phyloP scores from a whole-genome alignment of 2,113 vertebrate species.

The Lepidothrix coronata region DNA sequence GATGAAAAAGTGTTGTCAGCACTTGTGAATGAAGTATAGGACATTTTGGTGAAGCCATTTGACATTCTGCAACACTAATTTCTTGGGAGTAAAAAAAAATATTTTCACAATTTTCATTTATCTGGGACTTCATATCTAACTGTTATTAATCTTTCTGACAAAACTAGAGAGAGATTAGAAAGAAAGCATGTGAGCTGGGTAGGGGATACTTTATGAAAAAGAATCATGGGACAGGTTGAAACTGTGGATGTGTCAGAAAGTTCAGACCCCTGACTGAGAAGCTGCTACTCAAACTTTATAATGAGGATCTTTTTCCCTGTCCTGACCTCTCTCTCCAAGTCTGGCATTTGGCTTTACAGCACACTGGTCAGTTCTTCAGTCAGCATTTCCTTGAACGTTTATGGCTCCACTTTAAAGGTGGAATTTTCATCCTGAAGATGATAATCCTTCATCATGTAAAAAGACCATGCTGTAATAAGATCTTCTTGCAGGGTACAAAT shows the following conservation, averaged over 20 bases:
- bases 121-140: background rate
- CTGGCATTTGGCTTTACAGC: background rate
- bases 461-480: slow-evolving; percentile 67
- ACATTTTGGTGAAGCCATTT: background rate
- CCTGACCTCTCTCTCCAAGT: background rate
- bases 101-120: background rate
- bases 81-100: background rate
- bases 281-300: background rate
- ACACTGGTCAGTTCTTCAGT: background rate
- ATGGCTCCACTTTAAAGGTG: slow-evolving; percentile 24
- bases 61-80: background rate
- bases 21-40: background rate
- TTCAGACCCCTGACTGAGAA: background rate
- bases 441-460: slow-evolving; percentile 59
- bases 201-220: background rate
- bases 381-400: background rate
- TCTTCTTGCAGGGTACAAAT: slow-evolving; percentile 59
- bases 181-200: background rate
- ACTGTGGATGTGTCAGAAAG: slow-evolving; percentile 1
- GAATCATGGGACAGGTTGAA: background rate
- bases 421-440: slow-evolving; percentile 42
- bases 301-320: background rate
- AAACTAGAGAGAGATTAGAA: background rate
- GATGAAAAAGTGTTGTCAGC: background rate
- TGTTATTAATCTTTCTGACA: background rate